A percentile compares a stretch with the other conserved stretches of the same genome.
Conservation (phyloP, 2,113 vertebrate genomes). For the Archilochus colubris region DNA sequence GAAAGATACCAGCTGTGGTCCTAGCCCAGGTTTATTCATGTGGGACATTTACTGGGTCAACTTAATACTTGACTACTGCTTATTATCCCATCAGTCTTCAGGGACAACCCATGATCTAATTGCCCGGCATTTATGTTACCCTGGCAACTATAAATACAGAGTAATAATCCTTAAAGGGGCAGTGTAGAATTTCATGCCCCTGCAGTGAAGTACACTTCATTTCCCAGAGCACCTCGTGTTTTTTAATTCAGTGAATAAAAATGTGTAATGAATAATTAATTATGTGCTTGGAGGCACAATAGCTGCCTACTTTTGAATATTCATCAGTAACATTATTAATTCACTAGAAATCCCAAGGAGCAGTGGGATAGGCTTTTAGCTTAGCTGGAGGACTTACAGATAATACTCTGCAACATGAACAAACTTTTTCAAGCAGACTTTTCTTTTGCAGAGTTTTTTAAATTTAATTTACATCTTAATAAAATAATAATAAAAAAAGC, state of each 20-base stretch:
- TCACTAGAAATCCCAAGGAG: constrained; percentile 86
- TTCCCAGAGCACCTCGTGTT: constrained; percentile 87
- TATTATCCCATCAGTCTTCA: constrained; percentile 89
- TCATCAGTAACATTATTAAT: constrained; percentile 88
- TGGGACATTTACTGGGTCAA: constrained; percentile 87
- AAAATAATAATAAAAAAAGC: constrained; percentile 41
- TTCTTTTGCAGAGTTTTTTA: constrained; percentile 65
- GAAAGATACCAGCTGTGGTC: constrained; percentile 85
- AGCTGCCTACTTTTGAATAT: constrained; percentile 89
- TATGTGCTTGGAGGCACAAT: constrained; percentile 88
- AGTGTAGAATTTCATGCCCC: constrained; percentile 85
- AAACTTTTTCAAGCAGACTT: constrained; percentile 78
- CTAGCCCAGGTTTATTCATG: constrained; percentile 83
- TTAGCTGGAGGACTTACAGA: constrained; percentile 83
- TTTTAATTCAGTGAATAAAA: constrained; percentile 90
- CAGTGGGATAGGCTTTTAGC: constrained; percentile 79
- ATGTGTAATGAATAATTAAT: constrained; percentile 91
- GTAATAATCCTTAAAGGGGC: constrained; percentile 87
- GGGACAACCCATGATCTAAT: constrained; percentile 89
- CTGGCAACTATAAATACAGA: constrained; percentile 86
- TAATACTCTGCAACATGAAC: constrained; percentile 72
- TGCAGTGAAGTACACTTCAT: constrained; percentile 83
- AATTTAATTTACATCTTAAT: constrained; percentile 75
- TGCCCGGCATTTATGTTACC: constrained; percentile 89
- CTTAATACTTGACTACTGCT: constrained; percentile 90